Evolutionary conservation across 2,888 invertebrate genomes (phyloP).

Genomic region (Caenorhabditis angaria): DNA sequence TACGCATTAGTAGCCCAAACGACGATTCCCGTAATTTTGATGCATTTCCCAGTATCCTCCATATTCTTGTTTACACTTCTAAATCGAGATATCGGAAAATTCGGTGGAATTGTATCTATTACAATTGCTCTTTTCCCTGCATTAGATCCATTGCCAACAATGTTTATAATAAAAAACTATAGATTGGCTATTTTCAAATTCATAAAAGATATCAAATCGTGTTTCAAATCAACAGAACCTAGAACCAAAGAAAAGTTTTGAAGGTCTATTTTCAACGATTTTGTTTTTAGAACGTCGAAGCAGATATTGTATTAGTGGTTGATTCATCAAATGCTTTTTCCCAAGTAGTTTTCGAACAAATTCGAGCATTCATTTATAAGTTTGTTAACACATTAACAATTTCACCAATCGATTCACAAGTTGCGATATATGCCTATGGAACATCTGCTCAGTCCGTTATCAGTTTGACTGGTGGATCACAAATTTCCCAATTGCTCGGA

Average conservation of each 20-base stretch:
- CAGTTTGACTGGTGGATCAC: conserved; percentile 31
- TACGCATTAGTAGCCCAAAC: conserved; percentile 1
- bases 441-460: conserved; percentile 26
- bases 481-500: conserved; percentile 19
- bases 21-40: background rate
- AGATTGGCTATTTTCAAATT: background rate
- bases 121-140: background rate
- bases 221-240: background rate
- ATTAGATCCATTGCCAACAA: background rate
- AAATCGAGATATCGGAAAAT: background rate
- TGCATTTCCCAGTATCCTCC: background rate
- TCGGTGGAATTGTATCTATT: background rate
- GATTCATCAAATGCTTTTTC: conserved; percentile 37
- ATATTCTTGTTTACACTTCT: background rate
- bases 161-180: conserved; percentile 13
- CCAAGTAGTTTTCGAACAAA: conserved; percentile 30
- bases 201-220: background rate
- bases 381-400: conserved; percentile 42
- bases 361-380: conserved; percentile 32
- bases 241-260: too few relatives aligned
- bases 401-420: conserved; percentile 44
- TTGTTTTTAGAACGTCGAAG: conserved; percentile 36
- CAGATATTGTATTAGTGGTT: conserved; percentile 37
- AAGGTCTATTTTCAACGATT: background rate
- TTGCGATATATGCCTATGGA: conserved; percentile 49